Evolutionary conservation across 1,140 invertebrate genomes (phyloP), one percentile per base, ranked within the genome.

Genomic region (Camponotus vicinus): DNA sequence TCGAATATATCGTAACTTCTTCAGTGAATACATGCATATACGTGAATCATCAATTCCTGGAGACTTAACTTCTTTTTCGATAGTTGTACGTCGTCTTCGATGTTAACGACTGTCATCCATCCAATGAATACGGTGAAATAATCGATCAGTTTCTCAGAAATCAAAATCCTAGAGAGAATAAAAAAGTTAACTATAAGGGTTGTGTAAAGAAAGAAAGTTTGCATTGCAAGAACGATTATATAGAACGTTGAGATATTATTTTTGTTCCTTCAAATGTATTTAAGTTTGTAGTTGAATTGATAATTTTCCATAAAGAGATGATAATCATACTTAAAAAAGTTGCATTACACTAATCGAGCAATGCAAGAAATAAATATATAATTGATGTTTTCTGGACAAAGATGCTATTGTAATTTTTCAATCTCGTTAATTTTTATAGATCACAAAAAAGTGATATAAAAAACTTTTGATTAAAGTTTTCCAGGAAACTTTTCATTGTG

Each of bases 381-480:
- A 27, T 59, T 34, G 11, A 59, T 42, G 21, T 34, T 18, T 9
- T 57, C 40, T 4, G 34, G 27, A 75, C 3, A 15, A 21, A 37
- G 49, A 21, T 21, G 57, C 21, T 21, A 32, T 61, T 15, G 21
- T 32, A 45, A 9, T 52, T 18, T 27, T 6, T 15, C 55, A 32
- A 34, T 71, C 13, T 11, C 37, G 5, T 82, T 67, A 34, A 42
- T 67, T 79, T 57, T 42, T 45, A 9, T 42, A 6, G 57, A 40
- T 80, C 3, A 15, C 32, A 32, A 21, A 77, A 27, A 45, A 45
- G 15, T 32, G 27, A 80, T 13, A 57, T 21, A n/a, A 13, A n/a
- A 42, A 75, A 88, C 82, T 55, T 85, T 75, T 42, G 57, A 32
- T 79, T 86, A 63, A 80, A 88, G 63, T 63, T 82, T 55, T 27